A percentile compares a stretch with the other conserved stretches of the same genome.
phyloP scores from a whole-genome alignment of 2,888 invertebrate genomes.

The Lepidochitona cinerea region DNA sequence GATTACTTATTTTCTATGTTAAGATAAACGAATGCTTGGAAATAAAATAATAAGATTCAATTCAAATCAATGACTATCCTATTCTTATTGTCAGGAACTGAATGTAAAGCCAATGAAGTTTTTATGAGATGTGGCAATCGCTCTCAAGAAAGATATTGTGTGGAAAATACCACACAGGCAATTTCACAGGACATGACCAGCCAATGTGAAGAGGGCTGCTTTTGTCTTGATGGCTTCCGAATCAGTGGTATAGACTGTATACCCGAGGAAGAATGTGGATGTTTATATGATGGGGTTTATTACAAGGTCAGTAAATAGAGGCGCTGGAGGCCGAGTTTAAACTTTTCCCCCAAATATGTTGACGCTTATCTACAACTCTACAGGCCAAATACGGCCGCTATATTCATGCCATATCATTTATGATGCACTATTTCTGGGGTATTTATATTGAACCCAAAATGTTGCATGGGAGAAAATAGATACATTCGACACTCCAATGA shows the following conservation, averaged over 20 bases:
- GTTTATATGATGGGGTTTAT: conserved; percentile 34
- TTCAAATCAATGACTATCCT: neutral
- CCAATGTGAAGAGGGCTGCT: conserved; percentile 42
- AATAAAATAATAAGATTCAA: neutral
- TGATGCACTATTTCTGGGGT: no score
- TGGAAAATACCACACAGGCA: neutral
- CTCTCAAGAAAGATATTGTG: conserved; percentile 14
- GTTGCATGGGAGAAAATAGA: no score
- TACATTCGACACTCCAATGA: no score
- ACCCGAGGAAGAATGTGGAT: conserved; percentile 48
- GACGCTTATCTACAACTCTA: no score
- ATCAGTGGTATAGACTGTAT: conserved; percentile 45
- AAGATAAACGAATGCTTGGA: no score
- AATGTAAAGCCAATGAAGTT: conserved; percentile 14
- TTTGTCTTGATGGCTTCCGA: conserved; percentile 43
- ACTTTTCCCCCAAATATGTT: no score
- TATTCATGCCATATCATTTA: no score
- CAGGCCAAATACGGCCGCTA: no score
- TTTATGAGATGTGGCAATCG: conserved; percentile 22
- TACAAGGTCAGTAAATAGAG: conserved; percentile 23
- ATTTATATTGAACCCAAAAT: no score
- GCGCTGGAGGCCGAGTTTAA: no score
- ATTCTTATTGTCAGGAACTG: conserved; percentile 2
- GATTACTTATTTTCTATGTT: no score
- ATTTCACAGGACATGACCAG: neutral